Evolutionary conservation across 2,113 vertebrate species (phyloP).

Genomic region (Alligator sinensis): DNA sequence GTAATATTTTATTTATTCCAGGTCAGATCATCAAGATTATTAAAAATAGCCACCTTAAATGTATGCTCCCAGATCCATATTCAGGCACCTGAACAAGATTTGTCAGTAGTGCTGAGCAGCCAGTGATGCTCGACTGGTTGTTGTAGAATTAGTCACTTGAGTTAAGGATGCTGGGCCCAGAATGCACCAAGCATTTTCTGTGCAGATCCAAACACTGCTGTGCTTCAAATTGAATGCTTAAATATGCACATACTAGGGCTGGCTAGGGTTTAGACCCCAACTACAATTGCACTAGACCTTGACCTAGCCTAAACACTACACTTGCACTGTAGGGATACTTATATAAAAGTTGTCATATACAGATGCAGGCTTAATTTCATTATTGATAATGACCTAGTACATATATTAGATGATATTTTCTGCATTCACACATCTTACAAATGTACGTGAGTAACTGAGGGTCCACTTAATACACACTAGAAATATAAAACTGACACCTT

Average conservation of each 20-base stretch:
- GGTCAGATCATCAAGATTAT: neutral
- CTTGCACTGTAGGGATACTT: neutral
- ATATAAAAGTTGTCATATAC: neutral
- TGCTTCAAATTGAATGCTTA: neutral
- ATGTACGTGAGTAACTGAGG: neutral
- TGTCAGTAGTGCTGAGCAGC: no score
- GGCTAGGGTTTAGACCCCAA: neutral
- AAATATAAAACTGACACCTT: neutral
- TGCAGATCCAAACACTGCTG: neutral
- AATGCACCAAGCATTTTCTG: neutral
- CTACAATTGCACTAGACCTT: neutral
- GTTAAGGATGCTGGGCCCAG: neutral
- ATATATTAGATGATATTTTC: neutral
- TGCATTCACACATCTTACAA: neutral
- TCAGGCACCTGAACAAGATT: neutral
- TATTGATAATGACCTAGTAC: neutral
- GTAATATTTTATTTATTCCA: neutral
- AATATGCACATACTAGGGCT: neutral
- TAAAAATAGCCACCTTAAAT: neutral
- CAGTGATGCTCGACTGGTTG: neutral
- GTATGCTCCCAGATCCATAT: accelerated
- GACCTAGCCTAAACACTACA: neutral
- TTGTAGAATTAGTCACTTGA: neutral
- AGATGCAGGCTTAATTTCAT: neutral
- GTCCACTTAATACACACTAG: neutral